phyloP scores from a whole-genome alignment of 2,113 vertebrate genomes.

The Pica pica region DNA sequence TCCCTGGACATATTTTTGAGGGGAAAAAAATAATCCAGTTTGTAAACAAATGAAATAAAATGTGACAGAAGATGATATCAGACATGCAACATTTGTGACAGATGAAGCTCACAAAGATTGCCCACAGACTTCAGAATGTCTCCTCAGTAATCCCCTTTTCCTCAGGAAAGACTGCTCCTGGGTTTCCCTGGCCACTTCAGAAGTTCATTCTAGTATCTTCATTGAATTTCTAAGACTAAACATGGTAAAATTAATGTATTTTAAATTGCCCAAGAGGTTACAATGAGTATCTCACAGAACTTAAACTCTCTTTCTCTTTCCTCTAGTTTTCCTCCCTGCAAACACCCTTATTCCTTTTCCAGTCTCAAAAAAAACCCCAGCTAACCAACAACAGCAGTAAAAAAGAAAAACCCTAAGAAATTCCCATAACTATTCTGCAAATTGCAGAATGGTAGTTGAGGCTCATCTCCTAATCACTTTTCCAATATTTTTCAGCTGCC shows the following conservation, averaged over 20 bases:
- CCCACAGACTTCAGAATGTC: slow-evolving; percentile 36
- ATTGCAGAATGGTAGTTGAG: neutral
- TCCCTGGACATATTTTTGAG: slow-evolving; percentile 34
- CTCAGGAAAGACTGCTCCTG: neutral
- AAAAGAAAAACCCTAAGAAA: neutral
- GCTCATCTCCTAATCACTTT: neutral
- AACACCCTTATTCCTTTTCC: neutral
- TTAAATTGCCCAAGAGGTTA: neutral
- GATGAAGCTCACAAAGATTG: slow-evolving; percentile 41
- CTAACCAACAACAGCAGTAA: neutral
- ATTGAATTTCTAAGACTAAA: slow-evolving; percentile 9
- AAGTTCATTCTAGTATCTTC: neutral
- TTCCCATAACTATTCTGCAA: neutral
- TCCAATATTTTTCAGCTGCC: neutral
- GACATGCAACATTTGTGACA: slow-evolving; percentile 49
- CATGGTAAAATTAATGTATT: neutral
- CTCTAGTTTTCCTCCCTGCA: neutral
- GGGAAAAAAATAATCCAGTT: neutral
- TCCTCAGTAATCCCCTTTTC: neutral
- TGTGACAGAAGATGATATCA: slow-evolving; percentile 52
- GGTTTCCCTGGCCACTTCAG: neutral
- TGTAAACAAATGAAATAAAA: slow-evolving; percentile 58
- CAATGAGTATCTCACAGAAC: neutral
- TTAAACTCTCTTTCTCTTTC: neutral
- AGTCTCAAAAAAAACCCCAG: fast-evolving